phyloP scores from a whole-genome alignment of 2,888 invertebrate species.

The Digitonthophagus gazella region DNA sequence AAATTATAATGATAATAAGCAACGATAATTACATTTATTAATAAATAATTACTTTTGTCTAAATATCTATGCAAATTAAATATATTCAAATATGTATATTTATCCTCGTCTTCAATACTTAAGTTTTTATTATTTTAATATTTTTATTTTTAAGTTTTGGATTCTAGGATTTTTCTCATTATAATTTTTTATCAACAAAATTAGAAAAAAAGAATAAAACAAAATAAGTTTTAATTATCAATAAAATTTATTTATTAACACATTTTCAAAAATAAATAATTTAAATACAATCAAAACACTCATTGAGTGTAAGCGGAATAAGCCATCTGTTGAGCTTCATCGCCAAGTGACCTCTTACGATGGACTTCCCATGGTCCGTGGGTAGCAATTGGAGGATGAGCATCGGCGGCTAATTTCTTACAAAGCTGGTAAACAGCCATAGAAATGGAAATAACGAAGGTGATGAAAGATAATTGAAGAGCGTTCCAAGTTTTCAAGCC shows the following conservation, averaged over 20 bases:
- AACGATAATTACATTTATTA: no score
- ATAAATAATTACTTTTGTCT: no score
- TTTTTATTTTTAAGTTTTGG: no score
- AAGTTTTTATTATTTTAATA: no score
- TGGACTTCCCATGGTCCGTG: constrained; percentile 39
- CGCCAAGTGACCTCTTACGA: constrained; percentile 50
- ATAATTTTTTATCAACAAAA: neutral
- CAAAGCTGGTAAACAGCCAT: constrained; percentile 84
- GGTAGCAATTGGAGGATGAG: constrained; percentile 59
- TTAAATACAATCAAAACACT: constrained; percentile 19
- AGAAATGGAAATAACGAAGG: constrained; percentile 79
- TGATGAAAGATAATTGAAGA: constrained; percentile 81
- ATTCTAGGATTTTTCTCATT: no score
- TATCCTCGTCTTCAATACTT: no score
- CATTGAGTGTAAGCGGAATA: constrained; percentile 62
- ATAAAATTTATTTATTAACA: constrained; percentile 22
- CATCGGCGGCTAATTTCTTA: constrained; percentile 79
- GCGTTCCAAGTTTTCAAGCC: constrained; percentile 87
- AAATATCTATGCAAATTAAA: no score
- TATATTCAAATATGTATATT: no score
- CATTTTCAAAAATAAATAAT: constrained; percentile 19
- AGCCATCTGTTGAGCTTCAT: constrained; percentile 68
- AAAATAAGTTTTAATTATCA: constrained; percentile 9
- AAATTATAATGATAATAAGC: no score
- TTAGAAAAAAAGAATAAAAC: neutral